Evolutionary conservation across 2,113 vertebrate genomes (phyloP), one percentile per base, ranked within the genome.

Genomic region (Zosterops lateralis): DNA sequence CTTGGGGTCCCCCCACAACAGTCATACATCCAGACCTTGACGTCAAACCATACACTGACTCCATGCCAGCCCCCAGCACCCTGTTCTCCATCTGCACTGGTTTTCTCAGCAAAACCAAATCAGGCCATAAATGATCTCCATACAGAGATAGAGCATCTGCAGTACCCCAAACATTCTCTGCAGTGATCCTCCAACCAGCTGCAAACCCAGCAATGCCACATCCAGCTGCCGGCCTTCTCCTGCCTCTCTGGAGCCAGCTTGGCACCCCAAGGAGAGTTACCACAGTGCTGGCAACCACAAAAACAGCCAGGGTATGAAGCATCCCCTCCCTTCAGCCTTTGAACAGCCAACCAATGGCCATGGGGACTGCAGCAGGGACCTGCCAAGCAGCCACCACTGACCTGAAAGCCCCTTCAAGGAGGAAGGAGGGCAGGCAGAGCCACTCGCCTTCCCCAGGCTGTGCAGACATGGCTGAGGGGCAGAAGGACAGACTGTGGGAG

Each of bases 401-500:
- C 42, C 50, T 9, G 67, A 79, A 80, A 76, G 29, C 21, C 20
- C 67, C 64, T 36, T 47, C 0, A 3, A 84, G 50, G 25, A 89
- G 14, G 19, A 61, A 72, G 40, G 24, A 57, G 0, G 19, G 16
- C 17, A 76, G 26, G 17, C 3, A 12, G 53, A 89, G 74, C 17
- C 7, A 5, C 17, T 70, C 12, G 1, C 42, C 32, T 50, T 42
- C 38, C 25, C 45, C 3, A 5, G 25, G 26, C 44, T 3, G 1
- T 4, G 1, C 0, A 0, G 50, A 20, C 40, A 61, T 14, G 2
- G 70, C 44, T 61, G 54, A 64, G 3, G 2, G 11, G 16, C 61
- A 58, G 31, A 9, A 14, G 32, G 22, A 80, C 2, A 10, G 51
- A 14, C 44, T 22, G 5, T 8, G 8, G 47, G 53, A 8, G 13